Evolutionary conservation across 2,888 invertebrate genomes (phyloP).

Genomic region (Cantharis rustica): DNA sequence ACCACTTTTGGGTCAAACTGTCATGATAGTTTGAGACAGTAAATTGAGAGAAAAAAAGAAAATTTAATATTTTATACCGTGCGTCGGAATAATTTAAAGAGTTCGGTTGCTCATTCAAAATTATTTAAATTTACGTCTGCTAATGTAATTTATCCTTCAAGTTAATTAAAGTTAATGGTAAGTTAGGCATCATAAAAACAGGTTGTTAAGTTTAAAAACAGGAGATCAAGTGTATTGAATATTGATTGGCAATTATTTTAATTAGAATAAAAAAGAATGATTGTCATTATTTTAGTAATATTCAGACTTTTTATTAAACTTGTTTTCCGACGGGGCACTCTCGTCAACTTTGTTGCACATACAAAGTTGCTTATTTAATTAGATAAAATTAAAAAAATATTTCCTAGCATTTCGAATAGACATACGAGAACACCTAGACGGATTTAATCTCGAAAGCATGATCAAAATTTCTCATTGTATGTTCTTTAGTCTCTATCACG

Average conservation of each 20-base stretch:
- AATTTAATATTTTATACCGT: too few species aligned
- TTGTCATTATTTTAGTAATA: neutral
- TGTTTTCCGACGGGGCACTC: neutral
- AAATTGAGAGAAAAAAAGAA: too few species aligned
- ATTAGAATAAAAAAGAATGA: neutral
- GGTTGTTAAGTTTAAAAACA: neutral
- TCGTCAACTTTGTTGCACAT: neutral
- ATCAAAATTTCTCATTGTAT: constrained; percentile 7
- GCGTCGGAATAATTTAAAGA: neutral
- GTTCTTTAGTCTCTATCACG: constrained; percentile 17
- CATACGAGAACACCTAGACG: neutral
- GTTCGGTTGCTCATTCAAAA: neutral
- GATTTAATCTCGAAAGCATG: constrained; percentile 4
- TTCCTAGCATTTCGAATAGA: neutral
- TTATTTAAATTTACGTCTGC: neutral
- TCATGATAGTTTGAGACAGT: too few species aligned
- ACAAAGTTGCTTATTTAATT: neutral
- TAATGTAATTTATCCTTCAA: neutral
- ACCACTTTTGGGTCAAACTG: too few species aligned
- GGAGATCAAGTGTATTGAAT: neutral
- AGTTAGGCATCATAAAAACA: neutral
- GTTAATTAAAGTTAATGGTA: constrained; percentile 1
- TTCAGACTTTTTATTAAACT: neutral
- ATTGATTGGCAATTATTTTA: constrained; percentile 1
- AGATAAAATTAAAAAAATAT: neutral